Evolutionary conservation across 2,113 vertebrate species (phyloP).

Genomic region (Rattus norvegicus): GRCr8 NC_086025.1:117256001-117256500

Average conservation of each 20-base stretch:
- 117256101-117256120: not conserved
- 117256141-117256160: not conserved
- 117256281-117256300: not conserved
- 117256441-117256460: not conserved
- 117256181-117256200: not conserved
- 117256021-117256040: not conserved
- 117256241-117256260: not conserved
- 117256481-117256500: not conserved
- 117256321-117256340: not conserved
- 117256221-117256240: accelerated
- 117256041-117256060: not conserved
- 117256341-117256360: not conserved
- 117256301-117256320: not conserved
- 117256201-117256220: not conserved
- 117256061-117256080: not conserved
- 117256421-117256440: not conserved
- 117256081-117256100: accelerated
- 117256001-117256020: accelerated
- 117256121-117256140: not conserved
- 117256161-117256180: accelerated
- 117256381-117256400: accelerated
- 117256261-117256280: accelerated
- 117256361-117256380: not conserved
- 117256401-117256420: not conserved
- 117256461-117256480: not conserved